Evolutionary conservation across 1,140 invertebrate genomes (phyloP), one percentile per base, ranked within the genome.

Genomic region (Leptinotarsa undecemlineata): DNA sequence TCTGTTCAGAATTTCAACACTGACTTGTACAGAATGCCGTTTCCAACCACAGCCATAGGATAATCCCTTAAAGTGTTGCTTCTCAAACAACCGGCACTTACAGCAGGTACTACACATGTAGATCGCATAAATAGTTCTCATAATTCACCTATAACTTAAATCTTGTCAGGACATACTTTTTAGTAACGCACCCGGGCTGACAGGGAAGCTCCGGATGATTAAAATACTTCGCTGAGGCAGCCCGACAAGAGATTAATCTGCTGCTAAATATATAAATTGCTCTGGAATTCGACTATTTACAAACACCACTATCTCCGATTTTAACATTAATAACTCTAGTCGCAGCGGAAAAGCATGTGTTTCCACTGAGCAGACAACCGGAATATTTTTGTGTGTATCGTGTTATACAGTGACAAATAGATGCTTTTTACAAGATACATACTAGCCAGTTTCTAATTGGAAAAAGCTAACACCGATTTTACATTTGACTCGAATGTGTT

Each of bases 251-350:
- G 81, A 83, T 83, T 82, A 82, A 83, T 83, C 82, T 83, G 73
- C 79, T 75, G 81, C 82, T 83, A 83, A 83, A 83, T 83, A 83
- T 83, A 83, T 83, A 83, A 82, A 83, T 81, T 81, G 81, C 77
- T 76, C 77, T 80, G 81, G 82, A 81, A 83, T 83, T 82, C 77
- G 81, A 82, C 80, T 82, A 82, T 83, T 83, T 83, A 83, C 82
- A 82, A 82, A 83, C 81, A 82, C 51, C 77, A 78, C 77, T 80
- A 81, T 77, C 80, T 71, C 78, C 75, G 70, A 82, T 82, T 82
- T 79, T 66, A 80, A 81, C 80, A 78, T 81, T 80, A 79, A 47
- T 48, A 48, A 48, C 68, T 69, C 26, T 0, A 33, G 68, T 33
- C n/a, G 42, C 47, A 11, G 47, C 26, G 21, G 23, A 71, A 71